Evolutionary conservation across 1,140 invertebrate species (phyloP).

Genomic region (Macrostomum lignano): DNA sequence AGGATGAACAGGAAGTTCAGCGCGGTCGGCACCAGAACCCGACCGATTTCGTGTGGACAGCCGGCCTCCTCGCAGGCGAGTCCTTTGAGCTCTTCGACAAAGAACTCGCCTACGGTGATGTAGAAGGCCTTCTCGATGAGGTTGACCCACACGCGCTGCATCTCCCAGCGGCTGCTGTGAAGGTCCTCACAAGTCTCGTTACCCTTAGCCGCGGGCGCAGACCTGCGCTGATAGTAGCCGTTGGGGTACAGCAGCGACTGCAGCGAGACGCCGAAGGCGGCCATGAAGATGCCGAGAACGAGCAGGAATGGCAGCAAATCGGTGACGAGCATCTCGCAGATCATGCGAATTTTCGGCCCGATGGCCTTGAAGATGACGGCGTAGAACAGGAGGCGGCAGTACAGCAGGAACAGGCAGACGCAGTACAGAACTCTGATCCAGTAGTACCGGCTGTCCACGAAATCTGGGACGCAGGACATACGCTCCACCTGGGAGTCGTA

Average conservation of each 20-base stretch:
- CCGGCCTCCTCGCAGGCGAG: background rate
- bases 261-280: slow-evolving; percentile 3
- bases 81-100: too few relatives aligned
- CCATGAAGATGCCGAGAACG: slow-evolving; percentile 2
- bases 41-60: background rate
- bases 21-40: slow-evolving; percentile 6
- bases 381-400: slow-evolving; percentile 1
- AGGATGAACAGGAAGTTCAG: slow-evolving; percentile 25
- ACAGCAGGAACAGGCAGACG: slow-evolving; percentile 2
- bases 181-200: too few relatives aligned
- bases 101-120: too few relatives aligned
- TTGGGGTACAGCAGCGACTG: slow-evolving; percentile 4
- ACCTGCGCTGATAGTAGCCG: background rate
- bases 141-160: too few relatives aligned
- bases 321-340: slow-evolving; percentile 1
- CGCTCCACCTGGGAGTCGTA: too few relatives aligned
- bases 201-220: too few relatives aligned
- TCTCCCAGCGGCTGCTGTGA: too few relatives aligned
- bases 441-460: too few relatives aligned
- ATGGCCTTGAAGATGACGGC: slow-evolving; percentile 1
- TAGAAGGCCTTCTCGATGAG: too few relatives aligned
- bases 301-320: slow-evolving; percentile 5
- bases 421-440: too few relatives aligned
- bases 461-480: too few relatives aligned
- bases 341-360: slow-evolving; percentile 4